These are phyloP conservation scores for Notechis scutatus DNA, from an alignment of 2,113 vertebrate species.

Conservation along the genomic window DNA sequence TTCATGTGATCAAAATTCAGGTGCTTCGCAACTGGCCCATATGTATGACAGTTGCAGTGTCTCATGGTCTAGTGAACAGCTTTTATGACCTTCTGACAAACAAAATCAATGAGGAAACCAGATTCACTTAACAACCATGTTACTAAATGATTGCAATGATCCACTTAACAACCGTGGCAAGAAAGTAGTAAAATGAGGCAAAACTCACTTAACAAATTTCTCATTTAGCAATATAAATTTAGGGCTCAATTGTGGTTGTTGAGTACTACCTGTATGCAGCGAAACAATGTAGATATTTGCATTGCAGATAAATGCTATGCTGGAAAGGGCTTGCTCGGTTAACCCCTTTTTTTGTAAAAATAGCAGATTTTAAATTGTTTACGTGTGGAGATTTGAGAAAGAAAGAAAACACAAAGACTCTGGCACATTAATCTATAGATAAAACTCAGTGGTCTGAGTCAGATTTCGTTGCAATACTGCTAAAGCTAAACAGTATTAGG, in stretches of 20 bases:
- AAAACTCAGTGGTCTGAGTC: too few relatives aligned
- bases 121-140: not conserved
- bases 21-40: not conserved
- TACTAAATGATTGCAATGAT: not conserved
- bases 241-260: not conserved
- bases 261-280: not conserved
- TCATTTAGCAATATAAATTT: not conserved
- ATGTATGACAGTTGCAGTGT: not conserved
- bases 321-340: not conserved
- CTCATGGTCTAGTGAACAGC: not conserved
- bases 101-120: not conserved
- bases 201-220: not conserved
- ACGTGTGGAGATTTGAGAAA: not conserved
- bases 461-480: not conserved
- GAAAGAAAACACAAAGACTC: not conserved
- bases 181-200: not conserved
- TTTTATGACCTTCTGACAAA: not conserved
- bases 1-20: not conserved
- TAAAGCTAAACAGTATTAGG: not conserved
- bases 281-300: not conserved
- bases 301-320: not conserved
- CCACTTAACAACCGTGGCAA: not conserved
- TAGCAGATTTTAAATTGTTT: not conserved
- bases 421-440: not conserved
- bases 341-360: not conserved